phyloP scores from a whole-genome alignment of 1,140 invertebrate genomes.

The Oncopeltus fasciatus region DNA sequence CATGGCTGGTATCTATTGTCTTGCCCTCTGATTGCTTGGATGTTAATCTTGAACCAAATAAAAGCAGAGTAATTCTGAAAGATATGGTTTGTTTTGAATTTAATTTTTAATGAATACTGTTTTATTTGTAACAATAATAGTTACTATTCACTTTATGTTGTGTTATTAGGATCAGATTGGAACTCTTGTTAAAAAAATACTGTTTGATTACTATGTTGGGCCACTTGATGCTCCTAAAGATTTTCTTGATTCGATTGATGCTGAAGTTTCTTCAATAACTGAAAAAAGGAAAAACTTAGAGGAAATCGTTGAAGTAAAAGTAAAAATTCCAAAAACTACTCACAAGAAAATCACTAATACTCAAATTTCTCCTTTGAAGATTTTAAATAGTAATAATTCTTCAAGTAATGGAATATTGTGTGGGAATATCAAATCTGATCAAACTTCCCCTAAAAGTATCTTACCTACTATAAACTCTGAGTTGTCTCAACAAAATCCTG shows the following conservation, averaged over 20 bases:
- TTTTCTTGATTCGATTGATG: not conserved
- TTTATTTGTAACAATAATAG: not conserved
- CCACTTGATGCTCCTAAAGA: not conserved
- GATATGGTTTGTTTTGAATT: conserved; percentile 32
- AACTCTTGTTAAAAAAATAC: not conserved
- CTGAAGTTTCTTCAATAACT: not conserved
- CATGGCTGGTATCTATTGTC: conserved; percentile 34
- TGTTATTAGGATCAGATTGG: not conserved
- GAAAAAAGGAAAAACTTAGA: not conserved
- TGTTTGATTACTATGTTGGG: not conserved
- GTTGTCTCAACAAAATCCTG: too few relatives aligned
- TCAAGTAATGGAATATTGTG: too few relatives aligned
- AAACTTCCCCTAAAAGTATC: too few relatives aligned
- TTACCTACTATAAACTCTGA: too few relatives aligned
- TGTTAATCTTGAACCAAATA: conserved; percentile 51
- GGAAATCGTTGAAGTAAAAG: too few relatives aligned
- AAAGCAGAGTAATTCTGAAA: conserved; percentile 40
- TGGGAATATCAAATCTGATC: too few relatives aligned
- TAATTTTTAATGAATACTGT: not conserved
- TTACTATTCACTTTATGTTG: too few relatives aligned
- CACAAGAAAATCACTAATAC: too few relatives aligned
- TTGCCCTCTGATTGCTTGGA: conserved; percentile 37
- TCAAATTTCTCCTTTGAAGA: too few relatives aligned
- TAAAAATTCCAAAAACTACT: too few relatives aligned
- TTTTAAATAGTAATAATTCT: too few relatives aligned